Evolutionary conservation across 2,797 vertebrate genomes (phyloP).

Genomic region (Peromyscus nudipes): DNA sequence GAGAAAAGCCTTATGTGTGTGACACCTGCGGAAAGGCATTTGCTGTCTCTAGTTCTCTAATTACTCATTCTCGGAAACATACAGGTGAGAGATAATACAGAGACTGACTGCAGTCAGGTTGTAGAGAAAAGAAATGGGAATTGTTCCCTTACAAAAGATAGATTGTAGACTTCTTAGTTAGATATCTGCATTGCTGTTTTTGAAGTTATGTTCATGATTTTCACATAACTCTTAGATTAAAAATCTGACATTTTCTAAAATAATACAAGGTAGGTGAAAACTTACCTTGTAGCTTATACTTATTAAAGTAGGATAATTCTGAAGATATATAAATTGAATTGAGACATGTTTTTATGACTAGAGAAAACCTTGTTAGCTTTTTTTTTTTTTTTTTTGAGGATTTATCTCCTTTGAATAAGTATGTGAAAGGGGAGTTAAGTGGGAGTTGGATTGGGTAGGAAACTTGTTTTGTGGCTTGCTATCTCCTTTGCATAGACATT

Average conservation of each 20-base stretch:
- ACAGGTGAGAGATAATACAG: conserved; percentile 89
- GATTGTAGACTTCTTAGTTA: conserved; percentile 47
- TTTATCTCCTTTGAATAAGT: conserved; percentile 57
- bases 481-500: conserved; percentile 41
- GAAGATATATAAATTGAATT: conserved; percentile 37
- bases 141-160: conserved; percentile 29
- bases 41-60: conserved; percentile 98
- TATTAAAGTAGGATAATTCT: conserved; percentile 65
- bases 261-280: conserved; percentile 47
- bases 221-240: conserved; percentile 50
- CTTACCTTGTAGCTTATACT: conserved; percentile 11
- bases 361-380: conserved; percentile 44
- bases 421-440: not conserved
- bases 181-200: conserved; percentile 45
- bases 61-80: conserved; percentile 97
- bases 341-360: conserved; percentile 46
- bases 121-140: not conserved
- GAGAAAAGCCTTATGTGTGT: conserved; percentile 98
- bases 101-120: not conserved
- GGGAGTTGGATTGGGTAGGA: not conserved
- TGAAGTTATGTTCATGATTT: conserved; percentile 41
- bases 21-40: conserved; percentile 98
- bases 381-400: not conserved
- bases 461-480: conserved; percentile 37
- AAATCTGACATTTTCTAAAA: conserved; percentile 61